Conservation (phyloP, 2,797 vertebrate genomes). For the Acridotheres tristis region DNA sequence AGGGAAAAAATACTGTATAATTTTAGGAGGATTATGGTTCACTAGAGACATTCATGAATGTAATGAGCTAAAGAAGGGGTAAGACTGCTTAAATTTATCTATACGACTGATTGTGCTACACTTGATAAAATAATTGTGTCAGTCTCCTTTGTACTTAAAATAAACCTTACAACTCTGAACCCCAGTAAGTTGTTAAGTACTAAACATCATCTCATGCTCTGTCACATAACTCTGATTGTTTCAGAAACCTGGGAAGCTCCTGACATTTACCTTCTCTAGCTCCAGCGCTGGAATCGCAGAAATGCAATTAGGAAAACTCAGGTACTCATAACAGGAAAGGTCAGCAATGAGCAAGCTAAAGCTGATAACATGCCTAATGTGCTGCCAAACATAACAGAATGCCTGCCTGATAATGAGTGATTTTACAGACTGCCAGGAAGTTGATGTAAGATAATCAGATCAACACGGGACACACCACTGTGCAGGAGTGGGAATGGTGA, state of each 20-base stretch:
- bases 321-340: constrained; percentile 49
- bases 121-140: constrained; percentile 41
- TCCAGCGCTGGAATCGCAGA: constrained; percentile 49
- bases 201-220: constrained; percentile 18
- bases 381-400: constrained; percentile 48
- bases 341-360: constrained; percentile 57
- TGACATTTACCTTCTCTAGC: constrained; percentile 49
- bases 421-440: constrained; percentile 46
- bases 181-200: neutral
- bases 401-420: constrained; percentile 43
- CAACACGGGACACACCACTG: neutral
- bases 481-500: neutral
- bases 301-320: constrained; percentile 41
- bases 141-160: neutral
- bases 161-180: neutral
- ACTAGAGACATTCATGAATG: neutral
- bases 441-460: constrained; percentile 56
- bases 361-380: constrained; percentile 48
- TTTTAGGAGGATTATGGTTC: constrained; percentile 27
- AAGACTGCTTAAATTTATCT: constrained; percentile 32
- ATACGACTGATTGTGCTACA: neutral
- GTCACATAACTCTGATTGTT: neutral
- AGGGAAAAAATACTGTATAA: neutral
- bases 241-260: neutral
- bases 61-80: constrained; percentile 19